Evolutionary conservation across 2,888 invertebrate species (phyloP).

Genomic region (Candidula unifasciata): DNA sequence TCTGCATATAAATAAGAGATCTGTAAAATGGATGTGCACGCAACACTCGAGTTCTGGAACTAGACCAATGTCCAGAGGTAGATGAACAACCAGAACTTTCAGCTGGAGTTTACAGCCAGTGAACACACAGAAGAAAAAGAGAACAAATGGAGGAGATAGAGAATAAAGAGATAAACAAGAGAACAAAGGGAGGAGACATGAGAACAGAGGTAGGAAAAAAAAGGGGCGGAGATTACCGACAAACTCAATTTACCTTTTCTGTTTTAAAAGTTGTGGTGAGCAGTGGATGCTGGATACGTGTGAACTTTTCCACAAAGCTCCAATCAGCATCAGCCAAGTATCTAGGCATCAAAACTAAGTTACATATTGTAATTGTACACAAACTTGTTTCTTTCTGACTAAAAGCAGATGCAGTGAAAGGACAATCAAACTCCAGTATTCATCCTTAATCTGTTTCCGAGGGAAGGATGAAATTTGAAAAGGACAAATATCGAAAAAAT

Average conservation of each 20-base stretch:
- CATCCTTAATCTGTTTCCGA: too few species aligned
- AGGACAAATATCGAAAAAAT: too few species aligned
- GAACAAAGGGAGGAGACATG: constrained; percentile 7
- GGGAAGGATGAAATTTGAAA: too few species aligned
- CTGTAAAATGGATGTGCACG: too few species aligned
- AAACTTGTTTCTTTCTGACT: not conserved
- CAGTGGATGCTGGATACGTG: constrained; percentile 26
- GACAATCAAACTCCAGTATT: too few species aligned
- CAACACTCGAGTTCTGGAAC: too few species aligned
- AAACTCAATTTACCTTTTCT: not conserved
- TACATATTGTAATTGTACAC: not conserved
- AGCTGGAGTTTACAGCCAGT: too few species aligned
- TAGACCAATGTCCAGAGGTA: too few species aligned
- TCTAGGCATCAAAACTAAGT: not conserved
- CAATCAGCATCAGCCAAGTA: constrained; percentile 48
- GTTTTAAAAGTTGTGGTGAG: not conserved
- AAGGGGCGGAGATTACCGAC: not conserved
- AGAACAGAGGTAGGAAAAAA: not conserved
- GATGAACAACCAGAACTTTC: too few species aligned
- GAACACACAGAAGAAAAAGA: too few species aligned
- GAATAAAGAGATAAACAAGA: constrained; percentile 10
- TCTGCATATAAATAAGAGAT: too few species aligned
- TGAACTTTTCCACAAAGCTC: constrained; percentile 34
- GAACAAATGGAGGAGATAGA: not conserved
- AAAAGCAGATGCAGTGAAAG: too few species aligned